A percentile compares a stretch with the other conserved stretches of the same genome.
Evolutionary conservation across 2,888 invertebrate species (phyloP).

Genomic region (Limnephilus rhombicus): DNA sequence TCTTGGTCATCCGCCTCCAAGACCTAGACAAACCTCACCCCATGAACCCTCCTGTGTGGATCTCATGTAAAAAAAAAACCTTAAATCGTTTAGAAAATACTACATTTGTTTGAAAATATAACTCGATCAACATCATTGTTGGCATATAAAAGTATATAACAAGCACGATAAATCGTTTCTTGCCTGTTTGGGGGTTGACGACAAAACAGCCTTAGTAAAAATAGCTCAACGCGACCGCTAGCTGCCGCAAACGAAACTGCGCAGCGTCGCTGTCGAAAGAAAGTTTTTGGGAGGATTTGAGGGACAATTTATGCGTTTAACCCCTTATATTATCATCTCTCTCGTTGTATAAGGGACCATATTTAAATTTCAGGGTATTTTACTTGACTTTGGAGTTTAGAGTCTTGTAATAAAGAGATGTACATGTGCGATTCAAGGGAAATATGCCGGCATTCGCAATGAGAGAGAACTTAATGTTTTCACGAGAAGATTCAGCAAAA

Average conservation of each 20-base stretch:
- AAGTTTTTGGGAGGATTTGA: conserved; percentile 1
- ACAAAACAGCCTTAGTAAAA: neutral
- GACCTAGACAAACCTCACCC: no score
- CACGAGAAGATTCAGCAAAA: neutral
- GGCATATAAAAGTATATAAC: neutral
- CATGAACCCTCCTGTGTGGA: no score
- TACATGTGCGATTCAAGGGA: neutral
- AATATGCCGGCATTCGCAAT: neutral
- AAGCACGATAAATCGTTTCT: neutral
- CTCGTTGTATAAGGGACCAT: conserved; percentile 1
- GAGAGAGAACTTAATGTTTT: neutral
- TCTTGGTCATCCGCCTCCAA: no score
- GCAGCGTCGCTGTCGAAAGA: neutral
- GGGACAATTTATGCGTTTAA: neutral
- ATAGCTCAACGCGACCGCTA: neutral
- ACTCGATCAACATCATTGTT: neutral
- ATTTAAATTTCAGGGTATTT: neutral
- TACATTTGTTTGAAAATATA: neutral
- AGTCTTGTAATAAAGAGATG: conserved; percentile 1
- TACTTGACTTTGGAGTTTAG: neutral
- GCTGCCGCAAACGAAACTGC: neutral
- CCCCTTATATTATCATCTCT: neutral
- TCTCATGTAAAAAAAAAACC: no score
- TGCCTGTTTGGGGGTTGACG: neutral
- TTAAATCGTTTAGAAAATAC: no score